Conservation (phyloP, 2,888 invertebrate genomes). For the Tupiocoris notatus region DNA sequence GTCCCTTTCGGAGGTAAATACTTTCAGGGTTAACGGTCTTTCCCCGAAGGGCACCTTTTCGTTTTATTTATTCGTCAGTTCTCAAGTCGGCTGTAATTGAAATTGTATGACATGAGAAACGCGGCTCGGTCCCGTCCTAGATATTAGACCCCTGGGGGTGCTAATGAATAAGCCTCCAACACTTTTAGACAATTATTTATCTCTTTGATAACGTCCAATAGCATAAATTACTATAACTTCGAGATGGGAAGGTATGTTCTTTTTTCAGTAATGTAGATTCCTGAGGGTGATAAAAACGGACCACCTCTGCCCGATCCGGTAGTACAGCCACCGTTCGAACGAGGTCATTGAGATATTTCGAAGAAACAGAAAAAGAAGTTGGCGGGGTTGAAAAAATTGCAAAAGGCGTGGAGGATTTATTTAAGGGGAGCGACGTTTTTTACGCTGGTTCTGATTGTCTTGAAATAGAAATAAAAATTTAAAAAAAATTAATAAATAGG, state of each 20-base stretch:
- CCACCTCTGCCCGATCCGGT: background rate
- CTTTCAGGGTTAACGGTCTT: constrained; percentile 31
- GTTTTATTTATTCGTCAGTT: constrained; percentile 36
- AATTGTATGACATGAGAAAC: constrained; percentile 37
- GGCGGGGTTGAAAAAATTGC: background rate
- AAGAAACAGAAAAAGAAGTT: background rate
- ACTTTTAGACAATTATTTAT: constrained; percentile 31
- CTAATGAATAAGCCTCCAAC: constrained; percentile 35
- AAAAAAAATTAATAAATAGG: no score
- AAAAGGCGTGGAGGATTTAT: no score
- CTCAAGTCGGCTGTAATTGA: constrained; percentile 38
- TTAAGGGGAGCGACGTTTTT: no score
- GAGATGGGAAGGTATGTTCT: background rate
- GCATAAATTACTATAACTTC: constrained; percentile 34
- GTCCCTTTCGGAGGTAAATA: constrained; percentile 33
- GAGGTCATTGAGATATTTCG: background rate
- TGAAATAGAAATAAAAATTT: no score
- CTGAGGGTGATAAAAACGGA: constrained; percentile 25
- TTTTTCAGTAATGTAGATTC: constrained; percentile 8
- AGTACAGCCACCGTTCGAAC: constrained; percentile 5
- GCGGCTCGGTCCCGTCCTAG: constrained; percentile 19
- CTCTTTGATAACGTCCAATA: constrained; percentile 30
- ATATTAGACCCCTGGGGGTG: constrained; percentile 33
- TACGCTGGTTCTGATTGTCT: no score
- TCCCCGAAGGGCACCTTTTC: constrained; percentile 21